Percentiles rank a stretch among this genome's conserved stretches.
These are phyloP conservation scores for Lasius fuliginosus DNA, from an alignment of 2,888 invertebrate genomes.

Conservation along the genomic window DNA sequence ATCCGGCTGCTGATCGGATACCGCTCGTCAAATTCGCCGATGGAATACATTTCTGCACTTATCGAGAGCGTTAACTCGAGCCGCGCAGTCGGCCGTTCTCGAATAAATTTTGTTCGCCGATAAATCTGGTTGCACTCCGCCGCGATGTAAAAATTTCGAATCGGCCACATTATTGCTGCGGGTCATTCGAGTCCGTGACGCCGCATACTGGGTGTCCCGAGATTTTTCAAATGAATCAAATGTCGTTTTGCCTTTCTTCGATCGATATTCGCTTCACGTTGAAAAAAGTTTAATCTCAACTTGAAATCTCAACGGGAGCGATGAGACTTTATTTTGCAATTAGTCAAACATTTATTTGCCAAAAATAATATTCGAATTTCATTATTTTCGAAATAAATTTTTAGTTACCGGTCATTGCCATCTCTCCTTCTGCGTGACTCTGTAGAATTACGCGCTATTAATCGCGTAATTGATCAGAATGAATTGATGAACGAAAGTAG, in stretches of 20 bases:
- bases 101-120: slow-evolving; percentile 44
- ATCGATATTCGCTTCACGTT: neutral
- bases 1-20: slow-evolving; percentile 66
- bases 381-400: neutral
- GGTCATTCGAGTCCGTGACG: slow-evolving; percentile 43
- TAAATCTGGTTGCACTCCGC: slow-evolving; percentile 38
- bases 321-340: neutral
- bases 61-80: slow-evolving; percentile 36
- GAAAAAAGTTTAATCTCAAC: neutral
- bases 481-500: slow-evolving; percentile 44
- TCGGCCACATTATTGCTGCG: slow-evolving; percentile 49
- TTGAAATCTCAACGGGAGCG: neutral
- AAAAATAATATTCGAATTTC: neutral
- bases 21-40: slow-evolving; percentile 63
- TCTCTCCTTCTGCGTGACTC: neutral
- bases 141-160: slow-evolving; percentile 44
- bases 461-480: slow-evolving; percentile 44
- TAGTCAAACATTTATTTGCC: neutral
- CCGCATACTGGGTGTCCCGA: slow-evolving; percentile 43
- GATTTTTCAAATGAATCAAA: neutral
- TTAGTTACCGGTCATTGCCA: neutral
- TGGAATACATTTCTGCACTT: slow-evolving; percentile 51
- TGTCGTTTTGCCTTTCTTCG: no score
- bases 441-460: neutral
- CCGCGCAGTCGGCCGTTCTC: neutral